phyloP scores from a whole-genome alignment of 2,888 invertebrate genomes.

The Drosophila villosipedis region DNA sequence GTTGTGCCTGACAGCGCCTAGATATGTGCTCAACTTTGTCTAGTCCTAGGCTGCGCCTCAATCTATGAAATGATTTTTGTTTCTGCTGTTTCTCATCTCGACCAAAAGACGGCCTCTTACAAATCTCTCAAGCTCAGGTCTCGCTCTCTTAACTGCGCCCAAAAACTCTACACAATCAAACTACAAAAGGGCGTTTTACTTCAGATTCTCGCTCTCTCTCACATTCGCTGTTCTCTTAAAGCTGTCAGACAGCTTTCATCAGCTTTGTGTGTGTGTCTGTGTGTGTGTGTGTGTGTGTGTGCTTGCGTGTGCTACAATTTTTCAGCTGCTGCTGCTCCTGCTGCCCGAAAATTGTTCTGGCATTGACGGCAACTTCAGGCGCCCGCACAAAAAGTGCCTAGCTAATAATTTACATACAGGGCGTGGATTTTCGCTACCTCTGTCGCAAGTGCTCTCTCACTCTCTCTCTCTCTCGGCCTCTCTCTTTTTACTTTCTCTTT shows the following conservation, averaged over 20 bases:
- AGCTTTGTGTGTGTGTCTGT: background rate
- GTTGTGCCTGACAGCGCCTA: constrained; percentile 14
- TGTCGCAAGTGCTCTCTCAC: constrained; percentile 20
- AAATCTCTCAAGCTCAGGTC: background rate
- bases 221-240: constrained; percentile 39
- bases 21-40: background rate
- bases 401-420: constrained; percentile 83
- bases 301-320: constrained; percentile 44
- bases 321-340: constrained; percentile 55
- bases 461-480: constrained; percentile 11
- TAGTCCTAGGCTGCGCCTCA: constrained; percentile 9
- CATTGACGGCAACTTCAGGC: constrained; percentile 70
- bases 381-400: constrained; percentile 76
- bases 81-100: background rate
- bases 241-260: constrained; percentile 26
- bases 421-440: constrained; percentile 79
- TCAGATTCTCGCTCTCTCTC: constrained; percentile 19
- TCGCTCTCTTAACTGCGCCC: constrained; percentile 30
- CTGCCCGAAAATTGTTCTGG: constrained; percentile 46
- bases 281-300: background rate
- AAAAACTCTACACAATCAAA: constrained; percentile 42
- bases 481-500: constrained; percentile 9
- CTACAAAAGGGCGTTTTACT: constrained; percentile 79
- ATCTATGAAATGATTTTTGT: constrained; percentile 7
- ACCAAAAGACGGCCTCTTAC: background rate